These are phyloP conservation scores for Botia kubotai DNA, from an alignment of 2,797 vertebrate species.

Conservation along the genomic window DNA sequence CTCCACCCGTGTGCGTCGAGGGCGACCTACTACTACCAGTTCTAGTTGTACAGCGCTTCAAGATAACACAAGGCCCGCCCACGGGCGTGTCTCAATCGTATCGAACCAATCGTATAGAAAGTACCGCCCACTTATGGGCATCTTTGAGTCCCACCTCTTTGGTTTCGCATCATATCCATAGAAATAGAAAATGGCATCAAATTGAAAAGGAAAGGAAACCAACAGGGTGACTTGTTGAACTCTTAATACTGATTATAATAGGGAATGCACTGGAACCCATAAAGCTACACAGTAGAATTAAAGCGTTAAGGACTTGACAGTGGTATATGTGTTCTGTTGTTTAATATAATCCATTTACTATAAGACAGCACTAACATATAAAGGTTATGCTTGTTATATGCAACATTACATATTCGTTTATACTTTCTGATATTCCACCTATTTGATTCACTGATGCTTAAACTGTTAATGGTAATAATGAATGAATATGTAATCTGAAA, in stretches of 20 bases:
- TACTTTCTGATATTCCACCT: conserved; percentile 2
- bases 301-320: conserved; percentile 8
- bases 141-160: conserved; percentile 43
- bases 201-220: conserved; percentile 17
- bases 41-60: conserved; percentile 72
- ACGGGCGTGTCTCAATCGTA: conserved; percentile 61
- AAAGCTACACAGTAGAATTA: background rate
- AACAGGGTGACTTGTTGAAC: conserved; percentile 36
- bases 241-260: background rate
- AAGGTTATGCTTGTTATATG: background rate
- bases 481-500: background rate
- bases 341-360: background rate
- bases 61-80: conserved; percentile 74
- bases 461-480: background rate
- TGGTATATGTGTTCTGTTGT: background rate
- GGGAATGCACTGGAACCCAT: background rate
- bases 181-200: conserved; percentile 49
- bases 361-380: conserved; percentile 1
- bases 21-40: conserved; percentile 74
- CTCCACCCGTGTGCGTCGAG: conserved; percentile 60
- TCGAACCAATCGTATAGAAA: conserved; percentile 66
- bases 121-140: conserved; percentile 44
- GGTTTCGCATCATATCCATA: conserved; percentile 5
- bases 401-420: background rate
- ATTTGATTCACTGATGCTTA: background rate